A percentile compares a stretch with the other conserved stretches of the same genome.
These are phyloP conservation scores for Agrochola lychnidis DNA, from an alignment of 2,888 invertebrate genomes.

Conservation along the genomic window DNA sequence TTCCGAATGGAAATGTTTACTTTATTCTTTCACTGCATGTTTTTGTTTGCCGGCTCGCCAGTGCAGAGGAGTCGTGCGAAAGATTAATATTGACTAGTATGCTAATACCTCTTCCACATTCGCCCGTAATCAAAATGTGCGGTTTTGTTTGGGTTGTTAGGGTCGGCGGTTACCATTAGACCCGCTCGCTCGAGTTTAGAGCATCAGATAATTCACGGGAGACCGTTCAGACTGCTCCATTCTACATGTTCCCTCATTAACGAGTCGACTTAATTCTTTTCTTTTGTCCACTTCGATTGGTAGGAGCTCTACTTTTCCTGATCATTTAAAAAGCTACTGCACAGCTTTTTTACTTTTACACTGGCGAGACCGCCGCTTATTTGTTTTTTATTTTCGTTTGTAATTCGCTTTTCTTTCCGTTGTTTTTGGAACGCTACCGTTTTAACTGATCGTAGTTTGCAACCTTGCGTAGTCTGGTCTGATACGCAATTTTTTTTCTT, in stretches of 20 bases:
- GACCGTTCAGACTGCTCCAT: conserved; percentile 62
- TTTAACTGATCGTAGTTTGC: conserved; percentile 82
- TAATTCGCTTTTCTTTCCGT: conserved; percentile 71
- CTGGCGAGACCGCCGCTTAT: conserved; percentile 68
- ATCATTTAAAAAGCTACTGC: conserved; percentile 70
- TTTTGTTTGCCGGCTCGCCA: conserved; percentile 69
- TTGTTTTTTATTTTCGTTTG: conserved; percentile 79
- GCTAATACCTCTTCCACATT: conserved; percentile 65
- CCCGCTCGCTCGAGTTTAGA: conserved; percentile 60
- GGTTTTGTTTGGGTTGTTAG: conserved; percentile 72
- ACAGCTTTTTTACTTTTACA: conserved; percentile 67
- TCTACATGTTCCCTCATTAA: conserved; percentile 79
- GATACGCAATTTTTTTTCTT: conserved; percentile 74
- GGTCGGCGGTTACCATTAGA: conserved; percentile 70
- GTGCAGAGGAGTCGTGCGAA: conserved; percentile 67
- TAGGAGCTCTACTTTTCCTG: conserved; percentile 69
- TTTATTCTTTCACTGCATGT: conserved; percentile 72
- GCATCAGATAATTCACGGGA: conserved; percentile 76
- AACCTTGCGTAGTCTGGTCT: conserved; percentile 79
- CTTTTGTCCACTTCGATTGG: conserved; percentile 70
- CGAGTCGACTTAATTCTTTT: conserved; percentile 67
- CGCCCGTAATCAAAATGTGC: conserved; percentile 64
- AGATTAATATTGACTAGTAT: conserved; percentile 74
- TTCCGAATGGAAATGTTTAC: conserved; percentile 78
- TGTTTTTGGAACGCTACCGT: conserved; percentile 81